Evolutionary conservation across 2,113 vertebrate species (phyloP).

Genomic region (Chaenocephalus aceratus): DNA sequence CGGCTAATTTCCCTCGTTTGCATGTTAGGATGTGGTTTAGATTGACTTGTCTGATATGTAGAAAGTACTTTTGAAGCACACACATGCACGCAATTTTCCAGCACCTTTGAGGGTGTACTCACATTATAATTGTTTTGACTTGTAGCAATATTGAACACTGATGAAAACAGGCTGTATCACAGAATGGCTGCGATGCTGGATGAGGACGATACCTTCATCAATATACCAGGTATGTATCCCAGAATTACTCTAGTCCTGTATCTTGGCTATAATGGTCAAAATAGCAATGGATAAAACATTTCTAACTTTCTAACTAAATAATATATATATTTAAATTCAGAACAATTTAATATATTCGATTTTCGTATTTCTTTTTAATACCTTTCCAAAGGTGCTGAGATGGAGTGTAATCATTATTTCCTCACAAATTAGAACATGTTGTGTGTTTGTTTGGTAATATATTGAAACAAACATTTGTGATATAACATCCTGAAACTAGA

Average conservation of each 20-base stretch:
- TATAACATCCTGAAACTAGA: not conserved
- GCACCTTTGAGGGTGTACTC: slow-evolving; percentile 26
- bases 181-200: slow-evolving; percentile 83
- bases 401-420: not conserved
- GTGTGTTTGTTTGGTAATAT: not conserved
- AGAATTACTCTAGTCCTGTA: not conserved
- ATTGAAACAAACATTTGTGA: not conserved
- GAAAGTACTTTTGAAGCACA: slow-evolving; percentile 56
- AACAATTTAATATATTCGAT: too few species aligned
- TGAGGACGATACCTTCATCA: slow-evolving; percentile 75
- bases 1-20: slow-evolving; percentile 58
- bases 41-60: slow-evolving; percentile 67
- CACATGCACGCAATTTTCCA: slow-evolving; percentile 54
- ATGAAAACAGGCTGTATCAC: slow-evolving; percentile 80
- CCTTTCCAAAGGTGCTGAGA: not conserved
- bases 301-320: too few species aligned
- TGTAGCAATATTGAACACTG: slow-evolving; percentile 76
- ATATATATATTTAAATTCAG: too few species aligned
- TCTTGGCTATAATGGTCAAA: not conserved
- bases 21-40: slow-evolving; percentile 68
- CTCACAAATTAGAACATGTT: not conserved
- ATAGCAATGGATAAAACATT: not conserved
- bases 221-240: slow-evolving; percentile 84
- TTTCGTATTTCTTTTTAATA: too few species aligned
- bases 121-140: slow-evolving; percentile 68